Evolutionary conservation across 2,888 invertebrate species (phyloP).

Genomic region (Busseola fusca): DNA sequence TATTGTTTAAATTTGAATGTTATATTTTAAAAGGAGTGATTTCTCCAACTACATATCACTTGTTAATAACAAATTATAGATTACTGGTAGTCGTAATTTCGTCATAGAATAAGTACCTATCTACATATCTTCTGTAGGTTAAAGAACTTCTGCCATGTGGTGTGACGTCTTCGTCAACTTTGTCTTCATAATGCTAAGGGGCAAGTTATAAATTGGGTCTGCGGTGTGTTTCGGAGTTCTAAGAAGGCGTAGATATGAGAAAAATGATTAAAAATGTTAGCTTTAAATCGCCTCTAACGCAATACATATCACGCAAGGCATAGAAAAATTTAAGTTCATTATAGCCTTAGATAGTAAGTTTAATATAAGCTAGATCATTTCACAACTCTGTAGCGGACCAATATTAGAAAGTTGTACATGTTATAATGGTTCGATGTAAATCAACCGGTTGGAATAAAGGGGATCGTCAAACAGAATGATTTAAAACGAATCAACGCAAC

Average conservation of each 20-base stretch:
- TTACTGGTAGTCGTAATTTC: conserved; percentile 83
- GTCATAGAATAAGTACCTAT: conserved; percentile 74
- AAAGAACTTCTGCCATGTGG: conserved; percentile 70
- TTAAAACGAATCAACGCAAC: conserved; percentile 34
- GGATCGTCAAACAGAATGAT: conserved; percentile 39
- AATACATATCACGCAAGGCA: conserved; percentile 89
- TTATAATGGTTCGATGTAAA: conserved; percentile 76
- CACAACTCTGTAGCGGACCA: conserved; percentile 88
- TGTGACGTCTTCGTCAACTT: conserved; percentile 66
- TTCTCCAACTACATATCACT: conserved; percentile 88
- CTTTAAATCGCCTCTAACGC: conserved; percentile 86
- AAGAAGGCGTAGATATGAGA: conserved; percentile 68
- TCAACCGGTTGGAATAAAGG: conserved; percentile 43
- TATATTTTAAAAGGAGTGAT: conserved; percentile 84
- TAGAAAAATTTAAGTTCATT: conserved; percentile 85
- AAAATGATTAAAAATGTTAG: conserved; percentile 74
- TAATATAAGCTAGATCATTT: conserved; percentile 86
- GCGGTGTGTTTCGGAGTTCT: conserved; percentile 64
- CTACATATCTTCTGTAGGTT: conserved; percentile 70
- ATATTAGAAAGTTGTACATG: conserved; percentile 89
- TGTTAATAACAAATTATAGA: conserved; percentile 88
- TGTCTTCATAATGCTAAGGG: conserved; percentile 70
- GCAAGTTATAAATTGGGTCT: conserved; percentile 64
- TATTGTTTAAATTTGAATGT: conserved; percentile 81
- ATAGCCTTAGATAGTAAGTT: conserved; percentile 81